Evolutionary conservation across 2,113 vertebrate genomes (phyloP), one percentile per base, ranked within the genome.

Genomic region (Pyxicephalus adspersus): DNA sequence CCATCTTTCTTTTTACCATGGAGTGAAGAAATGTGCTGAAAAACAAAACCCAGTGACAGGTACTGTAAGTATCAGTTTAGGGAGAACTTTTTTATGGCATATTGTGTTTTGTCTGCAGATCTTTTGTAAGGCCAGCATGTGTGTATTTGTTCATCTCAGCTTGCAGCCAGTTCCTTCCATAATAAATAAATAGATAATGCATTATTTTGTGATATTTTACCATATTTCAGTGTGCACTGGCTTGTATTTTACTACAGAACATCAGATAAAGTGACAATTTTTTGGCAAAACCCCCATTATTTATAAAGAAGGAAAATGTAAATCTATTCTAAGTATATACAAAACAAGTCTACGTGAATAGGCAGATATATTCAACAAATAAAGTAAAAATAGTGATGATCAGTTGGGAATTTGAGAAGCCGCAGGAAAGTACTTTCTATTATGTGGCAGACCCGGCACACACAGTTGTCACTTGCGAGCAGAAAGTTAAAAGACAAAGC

Each of bases 381-480:
- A 34, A 78, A 68, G 58, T 68, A 78, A 31, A 63, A 77, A 79
- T 58, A 60, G 52, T 38, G 68, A 55, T 68, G 52, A 67, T 68
- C 77, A 79, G 29, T 28, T 58, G 77, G 65, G 77, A 68, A 68
- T 79, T 79, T 67, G 25, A 77, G 65, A 0, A 22, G 61, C 0
- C 7, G 6, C 18, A 51, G 77, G 60, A 84, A 38, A 8, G 52
- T 57, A 22, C 4, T 16, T 81, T 83, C 0, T 19, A 11, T 26
- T 75, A 5, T n/a, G 65, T 71, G 87, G 80, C 74, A 86, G 83
- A 57, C 83, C 83, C 83, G 88, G 22, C 60, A 67, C 64, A 57
- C 71, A 3, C 58, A 77, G 76, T 87, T 93, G 91, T 92, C 89
- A 89, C 87, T 93, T 87, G 89, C 91, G 85, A 87, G 85, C 83